Base-by-base conservation (phyloP, 2,797 vertebrate genomes). In the Chaunax sp. region DNA sequence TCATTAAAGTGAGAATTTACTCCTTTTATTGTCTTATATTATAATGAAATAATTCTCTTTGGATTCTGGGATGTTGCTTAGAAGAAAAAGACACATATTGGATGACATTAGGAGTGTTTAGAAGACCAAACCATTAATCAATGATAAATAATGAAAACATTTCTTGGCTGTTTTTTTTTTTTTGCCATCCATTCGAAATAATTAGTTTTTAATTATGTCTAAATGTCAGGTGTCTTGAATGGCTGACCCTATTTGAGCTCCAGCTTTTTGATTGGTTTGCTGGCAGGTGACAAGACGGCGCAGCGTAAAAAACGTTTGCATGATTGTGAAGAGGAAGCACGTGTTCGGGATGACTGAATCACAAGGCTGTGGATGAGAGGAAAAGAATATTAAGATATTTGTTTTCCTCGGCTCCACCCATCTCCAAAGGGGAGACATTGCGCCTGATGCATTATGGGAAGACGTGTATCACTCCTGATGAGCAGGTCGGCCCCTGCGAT, bases 291-390 rank as follows among this genome's bases (percentile, higher is more conserved):
- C n/a, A n/a, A n/a, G n/a, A n/a, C n/a, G n/a, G n/a, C n/a, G n/a
- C n/a, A n/a, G n/a, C n/a, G n/a, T n/a, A n/a, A n/a, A 19, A 18
- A 52, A 53, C 38, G 2, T 69, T 25, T 60, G n/a, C 19, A 16
- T 8, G 25, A 14, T 7, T 28, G 44, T 13, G 12, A 50, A 59
- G 12, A 35, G 19, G 28, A 6, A 13, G 13, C 5, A 28, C 28
- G 3, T 2, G 11, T 10, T 22, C 19, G 14, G 19, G 14, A n/a
- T 3, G 15, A 30, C 13, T 13, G 35, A 26, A 23, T 19, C n/a
- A 20, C 4, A 2, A n/a, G n/a, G n/a, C n/a, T 30, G 56, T 6
- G 8, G n/a, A 5, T 26, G 8, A 6, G 33, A 35, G 12, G 11
- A 10, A 6, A 46, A 16, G 2, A 23, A 40, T 55, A 45, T 38